Conservation (phyloP, 2,113 vertebrate genomes). For the Eonycteris spelaea region DNA sequence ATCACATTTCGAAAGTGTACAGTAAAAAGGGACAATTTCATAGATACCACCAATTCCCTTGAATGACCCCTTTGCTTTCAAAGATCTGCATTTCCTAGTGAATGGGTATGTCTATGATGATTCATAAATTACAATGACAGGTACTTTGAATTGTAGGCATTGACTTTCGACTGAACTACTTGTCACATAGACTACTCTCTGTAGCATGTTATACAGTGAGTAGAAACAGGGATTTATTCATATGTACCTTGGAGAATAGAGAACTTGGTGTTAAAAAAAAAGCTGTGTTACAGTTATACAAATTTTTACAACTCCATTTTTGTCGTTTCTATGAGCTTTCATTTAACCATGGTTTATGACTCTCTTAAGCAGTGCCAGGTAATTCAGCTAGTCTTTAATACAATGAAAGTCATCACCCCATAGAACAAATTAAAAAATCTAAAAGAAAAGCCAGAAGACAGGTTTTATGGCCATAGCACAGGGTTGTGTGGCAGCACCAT, state of each 20-base stretch:
- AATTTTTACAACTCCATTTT: not conserved
- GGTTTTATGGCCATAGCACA: not conserved
- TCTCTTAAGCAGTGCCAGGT: not conserved
- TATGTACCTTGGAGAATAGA: not conserved
- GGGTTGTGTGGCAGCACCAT: not conserved
- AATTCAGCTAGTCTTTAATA: constrained; percentile 8
- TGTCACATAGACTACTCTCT: not conserved
- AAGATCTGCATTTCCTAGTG: constrained; percentile 22
- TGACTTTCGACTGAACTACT: not conserved
- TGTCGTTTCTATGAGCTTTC: not conserved
- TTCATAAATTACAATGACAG: constrained; percentile 6
- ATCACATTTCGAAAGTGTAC: constrained; percentile 17
- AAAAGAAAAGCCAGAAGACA: not conserved
- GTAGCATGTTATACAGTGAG: not conserved
- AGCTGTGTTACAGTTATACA: not conserved
- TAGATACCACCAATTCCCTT: not conserved
- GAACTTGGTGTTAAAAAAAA: not conserved
- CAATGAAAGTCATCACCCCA: not conserved
- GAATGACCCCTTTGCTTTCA: not conserved
- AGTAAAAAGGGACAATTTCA: not conserved
- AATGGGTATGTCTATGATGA: not conserved
- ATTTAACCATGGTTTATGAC: not conserved
- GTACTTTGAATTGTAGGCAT: not conserved
- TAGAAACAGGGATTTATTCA: not conserved
- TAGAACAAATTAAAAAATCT: not conserved